Evolutionary conservation across 2,797 vertebrate genomes (phyloP), one percentile per base, ranked within the genome.

Genomic region (Mareca penelope): DNA sequence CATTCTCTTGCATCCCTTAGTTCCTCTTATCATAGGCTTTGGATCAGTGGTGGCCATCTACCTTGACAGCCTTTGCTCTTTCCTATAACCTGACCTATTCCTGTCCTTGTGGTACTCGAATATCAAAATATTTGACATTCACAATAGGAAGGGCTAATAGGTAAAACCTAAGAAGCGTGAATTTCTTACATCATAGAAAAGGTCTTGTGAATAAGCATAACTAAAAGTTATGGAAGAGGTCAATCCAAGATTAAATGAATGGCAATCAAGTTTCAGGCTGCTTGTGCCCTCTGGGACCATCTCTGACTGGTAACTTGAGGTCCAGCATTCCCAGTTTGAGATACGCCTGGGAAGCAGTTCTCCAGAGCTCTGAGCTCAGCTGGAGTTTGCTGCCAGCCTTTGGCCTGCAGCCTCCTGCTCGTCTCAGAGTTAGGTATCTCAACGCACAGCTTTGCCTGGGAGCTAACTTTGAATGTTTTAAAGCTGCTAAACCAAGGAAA

Each of bases 61-160:
- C 55, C 50, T 39, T 69, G 55, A 6, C 7, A 79, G 52, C 52
- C 52, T 67, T n/a, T 46, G 19, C 57, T 31, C n/a, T 56, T 67
- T 5, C 53, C 75, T 46, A 1, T 10, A 11, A 6, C 33, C 44
- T 28, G 10, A 24, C 55, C 50, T 50, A 6, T 31, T 37, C 16
- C 46, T 33, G 21, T 16, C 80, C 16, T 3, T 6, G 5, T 0
- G 0, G 14, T 24, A 26, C 55, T 40, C 3, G 1, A 24, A 7
- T 10, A n/a, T 12, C 26, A n/a, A n/a, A 39, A 19, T 61, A 28
- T 61, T 29, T 39, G 37, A 21, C 29, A 29, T 29, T 15, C 15
- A 37, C 40, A 44, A 21, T 40, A 70, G 46, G 70, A 76, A 60
- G 40, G 37, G 21, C n/a, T 31, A 12, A 65, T 2, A 31, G 40